Base-by-base conservation (phyloP, 2,113 vertebrate species). In the Lophochroa leadbeateri region DNA sequence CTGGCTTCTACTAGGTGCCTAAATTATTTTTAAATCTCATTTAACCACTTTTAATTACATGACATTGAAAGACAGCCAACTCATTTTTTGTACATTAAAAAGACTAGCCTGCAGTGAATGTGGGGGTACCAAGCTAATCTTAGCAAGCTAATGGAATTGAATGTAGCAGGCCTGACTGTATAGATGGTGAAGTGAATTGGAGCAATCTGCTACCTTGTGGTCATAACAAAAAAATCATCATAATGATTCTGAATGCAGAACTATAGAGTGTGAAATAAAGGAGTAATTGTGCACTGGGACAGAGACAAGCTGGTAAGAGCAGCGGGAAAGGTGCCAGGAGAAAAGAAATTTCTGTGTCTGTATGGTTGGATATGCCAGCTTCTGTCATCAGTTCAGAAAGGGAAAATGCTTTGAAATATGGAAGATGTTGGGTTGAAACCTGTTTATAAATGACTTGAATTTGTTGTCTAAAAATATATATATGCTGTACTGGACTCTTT, bases 21-120 rank as follows among this genome's bases (percentile, higher is more conserved):
- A 37, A 86, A 78, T 95, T 60, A 90, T 64, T 86, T 88, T 64
- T 64, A 76, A 69, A 76, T 82, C 37, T 89, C 52, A 82, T 95
- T 69, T 92, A 88, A 60, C 52, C 39, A 55, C 46, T 64, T 74
- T 60, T 94, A 92, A 93, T 94, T 75, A 29, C 52, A 24, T 61
- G 57, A 78, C 17, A 41, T 8, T 81, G 83, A 58, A 80, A 88
- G 88, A 60, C 39, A 75, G 33, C 72, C 88, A 46, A 52, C 29
- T 49, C 7, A 44, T 63, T 92, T 78, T 82, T 77, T 41, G 12
- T 58, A 29, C 10, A 5, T 63, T 61, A n/a, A 27, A 61, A 82
- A 72, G 78, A 46, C 19, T 35, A 79, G 52, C 17, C 70, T 77
- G 67, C 41, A 41, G n/a, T 46, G 67, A 90, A 29, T 33, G 4